Evolutionary conservation across 2,113 vertebrate species (phyloP).

Genomic region (Clarias gariepinus): DNA sequence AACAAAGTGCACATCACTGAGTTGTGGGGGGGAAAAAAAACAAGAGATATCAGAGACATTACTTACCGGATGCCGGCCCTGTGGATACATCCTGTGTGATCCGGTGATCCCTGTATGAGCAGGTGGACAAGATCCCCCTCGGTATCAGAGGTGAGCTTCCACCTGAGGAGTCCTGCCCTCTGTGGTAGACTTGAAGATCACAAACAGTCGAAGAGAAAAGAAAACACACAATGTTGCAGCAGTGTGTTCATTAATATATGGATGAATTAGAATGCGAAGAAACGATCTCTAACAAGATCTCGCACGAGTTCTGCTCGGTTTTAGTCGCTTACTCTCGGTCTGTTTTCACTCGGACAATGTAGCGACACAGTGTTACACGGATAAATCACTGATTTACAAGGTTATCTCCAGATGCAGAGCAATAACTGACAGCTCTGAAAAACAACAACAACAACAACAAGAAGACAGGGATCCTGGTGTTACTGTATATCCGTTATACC

Average conservation of each 20-base stretch:
- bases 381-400: slow-evolving; percentile 5
- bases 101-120: slow-evolving; percentile 56
- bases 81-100: slow-evolving; percentile 85
- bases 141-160: background rate
- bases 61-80: slow-evolving; percentile 96
- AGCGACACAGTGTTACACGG: background rate
- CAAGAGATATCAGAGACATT: slow-evolving; percentile 7
- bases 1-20: slow-evolving; percentile 57
- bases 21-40: background rate
- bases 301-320: background rate
- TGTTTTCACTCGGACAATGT: background rate
- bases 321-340: background rate
- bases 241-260: too few relatives aligned
- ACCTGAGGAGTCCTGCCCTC: background rate
- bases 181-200: background rate
- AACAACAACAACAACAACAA: background rate
- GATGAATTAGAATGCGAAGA: background rate
- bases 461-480: background rate
- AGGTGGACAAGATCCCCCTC: slow-evolving; percentile 52
- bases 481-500: slow-evolving; percentile 40
- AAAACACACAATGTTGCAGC: background rate
- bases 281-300: background rate
- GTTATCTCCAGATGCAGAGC: background rate
- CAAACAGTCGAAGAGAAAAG: background rate
- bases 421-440: background rate